These are phyloP conservation scores for Chaetodon trifasciatus DNA, from an alignment of 2,797 vertebrate genomes.

Conservation along the genomic window DNA sequence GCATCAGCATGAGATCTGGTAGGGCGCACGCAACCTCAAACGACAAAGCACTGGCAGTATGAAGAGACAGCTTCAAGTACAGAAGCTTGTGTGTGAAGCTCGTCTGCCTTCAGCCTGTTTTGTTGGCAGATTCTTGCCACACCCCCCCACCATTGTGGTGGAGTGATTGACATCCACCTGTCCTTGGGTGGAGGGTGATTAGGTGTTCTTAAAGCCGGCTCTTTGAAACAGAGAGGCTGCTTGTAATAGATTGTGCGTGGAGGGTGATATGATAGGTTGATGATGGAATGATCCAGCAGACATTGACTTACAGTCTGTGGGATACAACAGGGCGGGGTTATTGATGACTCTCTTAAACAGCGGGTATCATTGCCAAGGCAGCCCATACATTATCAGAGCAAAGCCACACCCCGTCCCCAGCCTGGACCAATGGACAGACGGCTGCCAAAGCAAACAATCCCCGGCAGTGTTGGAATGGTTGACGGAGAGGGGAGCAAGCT, in stretches of 20 bases:
- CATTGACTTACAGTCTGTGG: constrained; percentile 69
- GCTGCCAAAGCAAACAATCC: constrained; percentile 73
- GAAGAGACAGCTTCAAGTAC: constrained; percentile 27
- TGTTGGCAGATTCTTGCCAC: constrained; percentile 11
- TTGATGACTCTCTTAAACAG: constrained; percentile 80
- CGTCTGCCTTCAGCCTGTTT: constrained; percentile 2
- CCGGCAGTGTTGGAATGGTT: constrained; percentile 58
- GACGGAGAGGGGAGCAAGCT: constrained; percentile 72
- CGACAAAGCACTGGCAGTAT: constrained; percentile 32
- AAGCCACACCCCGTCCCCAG: constrained; percentile 53
- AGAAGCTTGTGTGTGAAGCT: constrained; percentile 7
- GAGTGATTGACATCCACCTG: constrained; percentile 70
- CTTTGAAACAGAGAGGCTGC: constrained; percentile 57
- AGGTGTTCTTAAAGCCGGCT: constrained; percentile 61
- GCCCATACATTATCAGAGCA: constrained; percentile 74
- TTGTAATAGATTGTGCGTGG: constrained; percentile 65
- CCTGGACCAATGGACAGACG: constrained; percentile 70
- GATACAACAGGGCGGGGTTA: constrained; percentile 77
- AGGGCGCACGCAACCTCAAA: constrained; percentile 38
- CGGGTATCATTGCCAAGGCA: constrained; percentile 81
- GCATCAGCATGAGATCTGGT: constrained; percentile 59
- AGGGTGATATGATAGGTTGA: constrained; percentile 65
- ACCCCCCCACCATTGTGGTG: background rate
- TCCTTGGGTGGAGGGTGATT: constrained; percentile 66
- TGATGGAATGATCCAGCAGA: constrained; percentile 75